Percentiles rank a stretch among this genome's conserved stretches.
These are phyloP conservation scores for Cheilosia vernalis DNA, from an alignment of 2,888 invertebrate species.

Conservation along the genomic window DNA sequence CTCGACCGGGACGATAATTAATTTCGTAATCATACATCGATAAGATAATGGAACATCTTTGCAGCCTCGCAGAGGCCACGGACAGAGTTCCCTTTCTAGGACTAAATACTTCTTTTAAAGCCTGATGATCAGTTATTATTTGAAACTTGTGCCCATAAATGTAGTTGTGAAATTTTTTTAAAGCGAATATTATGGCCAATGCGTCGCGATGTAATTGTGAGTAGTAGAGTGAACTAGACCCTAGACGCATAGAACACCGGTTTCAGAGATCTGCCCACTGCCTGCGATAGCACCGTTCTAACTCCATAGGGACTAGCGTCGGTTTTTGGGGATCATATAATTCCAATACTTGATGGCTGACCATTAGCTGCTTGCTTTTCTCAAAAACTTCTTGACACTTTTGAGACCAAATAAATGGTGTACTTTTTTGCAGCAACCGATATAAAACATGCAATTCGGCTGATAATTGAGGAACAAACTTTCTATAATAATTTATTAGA, in stretches of 20 bases:
- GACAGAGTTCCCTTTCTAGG: slow-evolving; percentile 47
- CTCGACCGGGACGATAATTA: slow-evolving; percentile 33
- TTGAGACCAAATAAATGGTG: neutral
- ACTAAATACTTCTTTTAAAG: slow-evolving; percentile 72
- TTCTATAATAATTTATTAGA: slow-evolving; percentile 60
- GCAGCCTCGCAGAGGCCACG: slow-evolving; percentile 19
- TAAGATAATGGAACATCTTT: slow-evolving; percentile 15
- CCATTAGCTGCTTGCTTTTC: slow-evolving; percentile 20
- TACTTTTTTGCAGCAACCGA: slow-evolving; percentile 16
- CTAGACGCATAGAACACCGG: slow-evolving; percentile 61
- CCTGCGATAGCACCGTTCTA: slow-evolving; percentile 53
- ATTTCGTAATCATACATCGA: slow-evolving; percentile 54
- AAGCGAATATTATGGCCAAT: slow-evolving; percentile 77
- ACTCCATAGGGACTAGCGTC: slow-evolving; percentile 57
- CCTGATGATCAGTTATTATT: slow-evolving; percentile 75
- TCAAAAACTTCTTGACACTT: slow-evolving; percentile 21
- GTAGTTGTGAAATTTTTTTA: neutral
- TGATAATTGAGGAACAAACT: slow-evolving; percentile 49
- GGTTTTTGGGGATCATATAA: slow-evolving; percentile 33
- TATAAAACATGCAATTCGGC: slow-evolving; percentile 57
- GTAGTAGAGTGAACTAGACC: slow-evolving; percentile 73
- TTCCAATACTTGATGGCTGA: slow-evolving; percentile 24
- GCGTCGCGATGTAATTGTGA: slow-evolving; percentile 78
- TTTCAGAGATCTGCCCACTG: slow-evolving; percentile 28
- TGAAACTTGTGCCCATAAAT: slow-evolving; percentile 71